These are phyloP conservation scores for Guaruba guarouba DNA, from an alignment of 2,113 vertebrate species.

Conservation along the genomic window DNA sequence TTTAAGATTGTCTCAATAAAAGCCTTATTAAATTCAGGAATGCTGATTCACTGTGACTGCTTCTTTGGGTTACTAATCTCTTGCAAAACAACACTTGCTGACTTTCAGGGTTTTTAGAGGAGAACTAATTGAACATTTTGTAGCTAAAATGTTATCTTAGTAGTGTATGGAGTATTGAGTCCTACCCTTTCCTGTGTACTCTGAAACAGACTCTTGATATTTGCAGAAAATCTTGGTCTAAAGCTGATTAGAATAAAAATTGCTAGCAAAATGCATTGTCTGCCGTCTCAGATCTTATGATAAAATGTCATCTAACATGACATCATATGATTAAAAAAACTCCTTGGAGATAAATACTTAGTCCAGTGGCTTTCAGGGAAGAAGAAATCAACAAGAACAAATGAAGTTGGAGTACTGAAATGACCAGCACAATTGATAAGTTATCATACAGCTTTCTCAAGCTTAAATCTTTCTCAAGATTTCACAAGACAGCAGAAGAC, in stretches of 20 bases:
- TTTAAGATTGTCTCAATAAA: not conserved
- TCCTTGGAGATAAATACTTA: not conserved
- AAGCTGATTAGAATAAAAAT: not conserved
- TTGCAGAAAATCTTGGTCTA: not conserved
- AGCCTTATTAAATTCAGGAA: not conserved
- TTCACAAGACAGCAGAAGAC: not conserved
- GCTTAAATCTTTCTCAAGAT: not conserved
- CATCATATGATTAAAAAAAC: not conserved
- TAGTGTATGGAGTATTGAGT: not conserved
- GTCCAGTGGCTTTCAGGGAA: not conserved
- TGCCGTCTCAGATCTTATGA: not conserved
- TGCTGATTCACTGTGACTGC: not conserved
- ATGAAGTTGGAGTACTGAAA: not conserved
- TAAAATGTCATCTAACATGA: not conserved
- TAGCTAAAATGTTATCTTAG: not conserved
- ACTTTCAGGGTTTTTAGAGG: not conserved
- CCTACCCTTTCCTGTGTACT: not conserved
- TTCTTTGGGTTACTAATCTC: not conserved
- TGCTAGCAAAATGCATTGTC: not conserved
- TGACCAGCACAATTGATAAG: not conserved
- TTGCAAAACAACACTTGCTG: not conserved
- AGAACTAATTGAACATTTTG: not conserved
- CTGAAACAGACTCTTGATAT: not conserved
- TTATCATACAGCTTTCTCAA: not conserved
- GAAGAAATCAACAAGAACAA: not conserved